Percentiles rank a stretch among this genome's conserved stretches.
Conservation (phyloP, 1,140 invertebrate species). For the Proctacanthus coquilletti region DNA sequence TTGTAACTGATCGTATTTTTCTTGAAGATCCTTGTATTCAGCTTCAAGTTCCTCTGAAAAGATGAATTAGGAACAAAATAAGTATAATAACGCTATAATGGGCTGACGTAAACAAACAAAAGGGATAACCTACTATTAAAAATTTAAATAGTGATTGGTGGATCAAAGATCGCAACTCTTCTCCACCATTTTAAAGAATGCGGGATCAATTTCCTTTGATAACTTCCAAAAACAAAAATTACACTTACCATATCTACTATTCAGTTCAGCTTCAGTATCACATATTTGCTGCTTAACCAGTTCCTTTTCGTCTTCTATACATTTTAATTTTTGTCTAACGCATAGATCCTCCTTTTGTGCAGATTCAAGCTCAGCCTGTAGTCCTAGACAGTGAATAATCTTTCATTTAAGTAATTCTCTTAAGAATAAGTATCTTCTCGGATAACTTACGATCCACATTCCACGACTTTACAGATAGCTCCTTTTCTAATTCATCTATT, state of each 20-base stretch:
- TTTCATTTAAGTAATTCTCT: too few species aligned
- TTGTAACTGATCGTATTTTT: slow-evolving; percentile 35
- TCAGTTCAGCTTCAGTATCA: slow-evolving; percentile 33
- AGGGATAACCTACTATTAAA: too few species aligned
- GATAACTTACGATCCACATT: slow-evolving; percentile 41
- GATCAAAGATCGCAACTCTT: too few species aligned
- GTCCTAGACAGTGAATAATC: slow-evolving; percentile 30
- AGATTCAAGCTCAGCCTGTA: slow-evolving; percentile 37
- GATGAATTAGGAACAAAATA: too few species aligned
- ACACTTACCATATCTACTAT: slow-evolving; percentile 32
- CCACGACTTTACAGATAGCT: slow-evolving; percentile 35
- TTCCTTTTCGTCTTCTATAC: slow-evolving; percentile 37
- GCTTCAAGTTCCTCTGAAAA: slow-evolving; percentile 31
- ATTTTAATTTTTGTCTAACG: slow-evolving; percentile 34
- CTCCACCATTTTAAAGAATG: not conserved
- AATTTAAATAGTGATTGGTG: too few species aligned
- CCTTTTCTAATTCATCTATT: slow-evolving; percentile 37
- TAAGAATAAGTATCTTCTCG: too few species aligned
- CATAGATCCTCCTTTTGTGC: slow-evolving; percentile 39
- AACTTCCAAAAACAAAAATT: too few species aligned
- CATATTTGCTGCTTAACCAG: slow-evolving; percentile 32
- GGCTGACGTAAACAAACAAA: too few species aligned
- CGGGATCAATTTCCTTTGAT: not conserved
- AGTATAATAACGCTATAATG: too few species aligned
- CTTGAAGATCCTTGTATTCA: slow-evolving; percentile 32